Evolutionary conservation across 2,797 vertebrate genomes (phyloP).

Genomic region (Platalea minor): DNA sequence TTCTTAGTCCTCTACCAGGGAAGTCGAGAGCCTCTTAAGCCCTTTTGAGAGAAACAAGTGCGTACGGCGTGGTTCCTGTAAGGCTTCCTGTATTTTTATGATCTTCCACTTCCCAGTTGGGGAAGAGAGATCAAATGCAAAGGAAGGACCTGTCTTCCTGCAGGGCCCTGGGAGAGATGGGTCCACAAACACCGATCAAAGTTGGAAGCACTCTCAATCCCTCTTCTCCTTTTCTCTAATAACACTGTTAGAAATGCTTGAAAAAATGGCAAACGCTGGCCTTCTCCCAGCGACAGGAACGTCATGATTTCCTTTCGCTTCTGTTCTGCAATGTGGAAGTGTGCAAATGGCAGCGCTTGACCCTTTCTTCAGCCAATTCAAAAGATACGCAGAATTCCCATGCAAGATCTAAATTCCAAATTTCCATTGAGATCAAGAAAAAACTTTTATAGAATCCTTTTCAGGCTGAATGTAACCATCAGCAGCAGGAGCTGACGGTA

Average conservation of each 20-base stretch:
- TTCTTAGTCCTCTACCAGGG: not conserved
- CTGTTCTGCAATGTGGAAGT: not conserved
- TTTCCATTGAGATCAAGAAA: not conserved
- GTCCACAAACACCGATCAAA: not conserved
- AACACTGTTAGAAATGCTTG: not conserved
- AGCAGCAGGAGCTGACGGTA: not conserved
- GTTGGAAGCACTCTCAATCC: not conserved
- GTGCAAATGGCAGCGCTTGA: not conserved
- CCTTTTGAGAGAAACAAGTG: not conserved
- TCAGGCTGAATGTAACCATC: not conserved
- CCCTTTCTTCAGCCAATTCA: not conserved
- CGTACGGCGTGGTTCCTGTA: rapidly evolving
- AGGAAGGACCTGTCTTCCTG: not conserved
- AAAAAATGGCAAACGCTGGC: not conserved
- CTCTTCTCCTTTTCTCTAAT: not conserved
- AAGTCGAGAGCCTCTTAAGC: not conserved
- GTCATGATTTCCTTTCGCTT: not conserved
- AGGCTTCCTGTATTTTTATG: not conserved
- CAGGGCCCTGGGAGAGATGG: not conserved
- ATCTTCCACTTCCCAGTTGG: not conserved
- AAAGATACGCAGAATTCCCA: not conserved
- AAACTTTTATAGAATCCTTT: not conserved
- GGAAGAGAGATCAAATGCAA: not conserved
- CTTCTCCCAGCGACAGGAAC: not conserved
- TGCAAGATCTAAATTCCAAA: not conserved